Base-by-base conservation (phyloP, 2,113 vertebrate genomes). In the Corythornis madagascariensis region DNA sequence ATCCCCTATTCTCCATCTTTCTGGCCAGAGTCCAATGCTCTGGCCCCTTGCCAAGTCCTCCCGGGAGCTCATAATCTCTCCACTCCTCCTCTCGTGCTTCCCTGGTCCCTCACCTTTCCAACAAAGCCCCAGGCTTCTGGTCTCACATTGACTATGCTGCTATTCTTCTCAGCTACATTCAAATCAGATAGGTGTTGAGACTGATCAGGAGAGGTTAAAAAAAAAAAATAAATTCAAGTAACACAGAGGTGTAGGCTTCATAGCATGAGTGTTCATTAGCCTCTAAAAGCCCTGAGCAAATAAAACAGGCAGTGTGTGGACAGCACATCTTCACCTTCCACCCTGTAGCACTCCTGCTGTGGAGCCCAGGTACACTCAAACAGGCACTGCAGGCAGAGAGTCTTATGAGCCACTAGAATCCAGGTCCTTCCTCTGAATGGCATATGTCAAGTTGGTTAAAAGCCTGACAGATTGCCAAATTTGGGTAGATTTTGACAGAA, bases 271-370 rank as follows among this genome's bases (percentile, higher is more conserved):
- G 1, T 13, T 50, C 5, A 4, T 21, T 16, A 52, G 25, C 43
- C 31, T 56, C 15, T 7, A 4, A 29, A 64, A 88, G 43, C 38
- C 57, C 26, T 1, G 4, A 80, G 42, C 64, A 63, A 59, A 24
- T 0, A 0, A 63, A 59, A 24, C 0, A 0, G 28, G 60, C 26
- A 88, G 50, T 0, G 0, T 7, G 1, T 0, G 26, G 42, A 25
- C 77, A 47, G 7, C 28, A 6, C 4, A 7, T 45, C 42, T 66
- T 70, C 86, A 57, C 50, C 79, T 88, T 33, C 42, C 24, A 42
- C 14, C n/a, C 53, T 5, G 26, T 18, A n/a, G 40, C 0, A 0
- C n/a, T 89, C 20, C 55, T 4, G 8, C n/a, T n/a, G 15, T 11
- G 10, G 7, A 17, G 28, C 21, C 0, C 1, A 45, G 31, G 17